Evolutionary conservation across 2,113 vertebrate genomes (phyloP), one percentile per base, ranked within the genome.

Genomic region (Piprites chloris): DNA sequence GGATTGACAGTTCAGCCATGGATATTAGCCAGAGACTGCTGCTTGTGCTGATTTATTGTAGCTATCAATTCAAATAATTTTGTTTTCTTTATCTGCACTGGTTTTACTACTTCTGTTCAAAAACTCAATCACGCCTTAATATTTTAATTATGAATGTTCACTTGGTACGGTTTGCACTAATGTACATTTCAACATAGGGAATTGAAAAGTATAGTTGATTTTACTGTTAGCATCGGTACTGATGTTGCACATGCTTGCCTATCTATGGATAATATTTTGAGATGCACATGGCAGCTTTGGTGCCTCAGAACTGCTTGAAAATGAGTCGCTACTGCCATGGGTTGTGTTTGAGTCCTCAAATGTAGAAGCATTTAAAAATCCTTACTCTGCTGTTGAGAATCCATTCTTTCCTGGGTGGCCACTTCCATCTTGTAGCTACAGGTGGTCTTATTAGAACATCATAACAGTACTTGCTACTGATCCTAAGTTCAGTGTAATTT

Each of bases 391-490:
- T 75, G 37, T 53, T 46, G 46, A 63, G 26, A 63, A 41, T 61
- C 37, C 39, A 68, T 20, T 24, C 37, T 78, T 67, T 71, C 9
- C 56, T 58, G 56, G 6, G 15, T 19, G 39, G 26, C 16, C n/a
- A 16, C 37, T 65, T 8, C 1, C 26, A 12, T 53, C 46, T 39
- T 12, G 5, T 71, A 58, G n/a, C 42, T 75, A 32, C 11, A 9
- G 53, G 11, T 30, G n/a, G 28, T 21, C 28, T 67, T 44, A 7
- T 26, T 77, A 16, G 39, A 59, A 17, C 53, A 27, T 10, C 7
- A 0, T 47, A 20, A n/a, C 12, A 6, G 0, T 46, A 10, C 32
- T 58, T 46, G 33, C 41, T 39, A 22, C 21, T 0, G 2, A 66
- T 67, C 23, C 21, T 39, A 67, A 22, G 39, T 28, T 28, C 55